phyloP scores from a whole-genome alignment of 2,888 invertebrate genomes.

The Megamerina dolium region DNA sequence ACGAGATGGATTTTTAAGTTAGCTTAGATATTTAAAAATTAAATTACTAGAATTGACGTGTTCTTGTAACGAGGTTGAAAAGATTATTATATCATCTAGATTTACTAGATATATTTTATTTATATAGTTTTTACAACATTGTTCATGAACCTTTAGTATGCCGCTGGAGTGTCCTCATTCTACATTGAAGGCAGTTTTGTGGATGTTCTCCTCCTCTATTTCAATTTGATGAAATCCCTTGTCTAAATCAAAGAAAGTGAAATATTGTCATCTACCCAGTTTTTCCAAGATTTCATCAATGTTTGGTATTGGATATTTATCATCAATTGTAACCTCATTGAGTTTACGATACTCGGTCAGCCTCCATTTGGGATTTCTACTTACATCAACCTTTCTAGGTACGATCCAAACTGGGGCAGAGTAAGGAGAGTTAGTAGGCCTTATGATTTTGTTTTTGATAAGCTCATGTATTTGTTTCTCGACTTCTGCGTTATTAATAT shows the following conservation, averaged over 20 bases:
- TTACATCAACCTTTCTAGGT: too few species aligned
- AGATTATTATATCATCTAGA: too few species aligned
- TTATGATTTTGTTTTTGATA: too few species aligned
- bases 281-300: too few species aligned
- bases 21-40: not conserved
- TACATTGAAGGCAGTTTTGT: conserved; percentile 22
- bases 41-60: not conserved
- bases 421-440: too few species aligned
- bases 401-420: too few species aligned
- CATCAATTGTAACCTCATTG: conserved; percentile 15
- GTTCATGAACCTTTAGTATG: conserved; percentile 13
- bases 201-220: conserved; percentile 20
- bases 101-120: not conserved
- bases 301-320: conserved; percentile 19
- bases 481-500: too few species aligned
- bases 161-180: conserved; percentile 14
- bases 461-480: too few species aligned
- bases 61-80: conserved; percentile 12
- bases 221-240: conserved; percentile 18
- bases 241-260: too few species aligned
- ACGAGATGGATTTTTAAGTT: conserved; percentile 2
- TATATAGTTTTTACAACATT: not conserved
- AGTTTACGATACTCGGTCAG: conserved; percentile 11
- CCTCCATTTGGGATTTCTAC: too few species aligned
- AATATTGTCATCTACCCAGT: too few species aligned